phyloP scores from a whole-genome alignment of 2,113 vertebrate genomes.

The Delphinapterus leucas region DNA sequence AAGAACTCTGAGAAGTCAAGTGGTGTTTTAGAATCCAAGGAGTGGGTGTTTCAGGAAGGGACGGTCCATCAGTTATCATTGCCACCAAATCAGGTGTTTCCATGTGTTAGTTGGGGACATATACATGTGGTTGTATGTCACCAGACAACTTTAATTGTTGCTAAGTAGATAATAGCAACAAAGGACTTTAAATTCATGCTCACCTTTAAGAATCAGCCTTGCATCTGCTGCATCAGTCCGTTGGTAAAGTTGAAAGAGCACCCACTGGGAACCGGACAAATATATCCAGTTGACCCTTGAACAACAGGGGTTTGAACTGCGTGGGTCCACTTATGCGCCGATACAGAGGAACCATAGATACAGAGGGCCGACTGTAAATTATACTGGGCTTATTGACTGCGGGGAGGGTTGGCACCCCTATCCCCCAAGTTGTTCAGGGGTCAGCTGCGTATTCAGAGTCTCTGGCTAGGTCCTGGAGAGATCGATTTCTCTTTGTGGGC shows the following conservation, averaged over 20 bases:
- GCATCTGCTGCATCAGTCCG: not conserved
- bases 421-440: not conserved
- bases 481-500: not conserved
- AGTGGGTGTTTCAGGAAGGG: not conserved
- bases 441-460: not conserved
- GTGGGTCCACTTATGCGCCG: rapidly evolving
- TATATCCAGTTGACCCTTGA: not conserved
- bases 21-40: not conserved
- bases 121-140: not conserved
- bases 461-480: not conserved
- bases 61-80: not conserved
- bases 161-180: not conserved
- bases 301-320: not conserved
- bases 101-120: not conserved
- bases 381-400: not conserved
- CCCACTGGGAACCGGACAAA: not conserved
- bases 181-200: not conserved
- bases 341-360: not conserved
- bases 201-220: not conserved
- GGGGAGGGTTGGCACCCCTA: not conserved
- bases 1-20: not conserved
- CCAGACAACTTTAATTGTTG: not conserved
- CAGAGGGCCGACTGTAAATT: not conserved
- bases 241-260: not conserved
- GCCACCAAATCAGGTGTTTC: not conserved